Percentiles rank a stretch among this genome's conserved stretches.
Evolutionary conservation across 2,113 vertebrate species (phyloP).

Genomic region (Mellivora capensis): DNA sequence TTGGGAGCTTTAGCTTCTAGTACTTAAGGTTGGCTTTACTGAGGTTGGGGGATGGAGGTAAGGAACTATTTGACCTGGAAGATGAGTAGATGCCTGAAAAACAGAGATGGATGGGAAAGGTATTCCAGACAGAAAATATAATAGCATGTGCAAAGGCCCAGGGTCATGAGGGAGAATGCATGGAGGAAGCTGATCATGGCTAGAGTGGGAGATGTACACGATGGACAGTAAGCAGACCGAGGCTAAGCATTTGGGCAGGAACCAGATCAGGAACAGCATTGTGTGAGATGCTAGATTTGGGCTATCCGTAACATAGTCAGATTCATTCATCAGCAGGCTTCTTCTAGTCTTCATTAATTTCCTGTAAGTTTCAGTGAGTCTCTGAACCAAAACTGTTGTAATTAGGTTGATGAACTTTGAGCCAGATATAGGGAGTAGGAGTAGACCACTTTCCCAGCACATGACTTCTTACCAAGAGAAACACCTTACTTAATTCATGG

Average conservation of each 20-base stretch:
- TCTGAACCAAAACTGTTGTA: background rate
- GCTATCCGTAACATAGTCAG: background rate
- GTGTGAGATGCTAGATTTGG: background rate
- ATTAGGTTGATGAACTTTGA: background rate
- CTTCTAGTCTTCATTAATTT: background rate
- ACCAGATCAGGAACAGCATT: background rate
- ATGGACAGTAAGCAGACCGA: background rate
- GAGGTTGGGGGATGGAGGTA: too few species aligned
- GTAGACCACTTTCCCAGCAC: background rate
- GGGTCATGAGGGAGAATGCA: background rate
- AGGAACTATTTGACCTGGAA: background rate
- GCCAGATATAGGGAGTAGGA: background rate
- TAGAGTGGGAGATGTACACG: fast-evolving
- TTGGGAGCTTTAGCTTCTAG: background rate
- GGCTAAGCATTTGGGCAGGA: background rate
- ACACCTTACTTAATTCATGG: fast-evolving
- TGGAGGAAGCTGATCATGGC: background rate
- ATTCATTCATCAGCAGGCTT: background rate
- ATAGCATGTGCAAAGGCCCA: background rate
- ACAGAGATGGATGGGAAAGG: background rate
- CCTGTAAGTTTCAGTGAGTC: background rate
- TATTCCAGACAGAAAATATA: background rate
- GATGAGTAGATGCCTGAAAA: background rate
- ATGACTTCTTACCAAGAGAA: background rate
- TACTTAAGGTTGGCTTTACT: background rate